phyloP scores from a whole-genome alignment of 2,888 invertebrate species.

The Buathra laborator region DNA sequence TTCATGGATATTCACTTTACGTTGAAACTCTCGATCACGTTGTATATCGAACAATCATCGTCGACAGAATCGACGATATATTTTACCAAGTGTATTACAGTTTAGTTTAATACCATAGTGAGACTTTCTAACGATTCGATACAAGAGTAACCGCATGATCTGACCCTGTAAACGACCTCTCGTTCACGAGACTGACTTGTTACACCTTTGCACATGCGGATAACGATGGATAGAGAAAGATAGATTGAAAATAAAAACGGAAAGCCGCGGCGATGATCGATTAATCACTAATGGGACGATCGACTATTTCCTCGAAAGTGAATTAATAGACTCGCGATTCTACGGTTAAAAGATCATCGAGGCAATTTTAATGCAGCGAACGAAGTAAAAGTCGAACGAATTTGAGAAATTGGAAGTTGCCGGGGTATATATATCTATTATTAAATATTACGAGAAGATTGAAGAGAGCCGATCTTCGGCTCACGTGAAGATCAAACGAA shows the following conservation, averaged over 20 bases:
- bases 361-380: not conserved
- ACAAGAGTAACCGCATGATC: slow-evolving; percentile 77
- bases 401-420: slow-evolving; percentile 49
- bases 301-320: slow-evolving; percentile 21
- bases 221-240: not conserved
- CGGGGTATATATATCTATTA: not conserved
- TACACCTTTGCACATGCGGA: slow-evolving; percentile 71
- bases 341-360: slow-evolving; percentile 17
- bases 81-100: slow-evolving; percentile 4
- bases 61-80: not conserved
- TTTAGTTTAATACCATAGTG: slow-evolving; percentile 66
- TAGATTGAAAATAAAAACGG: slow-evolving; percentile 28
- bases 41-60: not conserved
- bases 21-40: not conserved
- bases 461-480: slow-evolving; percentile 11
- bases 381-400: slow-evolving; percentile 16
- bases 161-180: slow-evolving; percentile 76
- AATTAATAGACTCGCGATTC: slow-evolving; percentile 6
- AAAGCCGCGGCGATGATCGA: slow-evolving; percentile 73
- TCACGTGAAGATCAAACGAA: not conserved
- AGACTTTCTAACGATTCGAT: slow-evolving; percentile 83
- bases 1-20: not conserved
- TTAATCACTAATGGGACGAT: slow-evolving; percentile 79
- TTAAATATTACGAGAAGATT: slow-evolving; percentile 40
- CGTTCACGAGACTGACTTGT: slow-evolving; percentile 68